Conservation (phyloP, 2,888 invertebrate species). For the Phymatocera aterrima region DNA sequence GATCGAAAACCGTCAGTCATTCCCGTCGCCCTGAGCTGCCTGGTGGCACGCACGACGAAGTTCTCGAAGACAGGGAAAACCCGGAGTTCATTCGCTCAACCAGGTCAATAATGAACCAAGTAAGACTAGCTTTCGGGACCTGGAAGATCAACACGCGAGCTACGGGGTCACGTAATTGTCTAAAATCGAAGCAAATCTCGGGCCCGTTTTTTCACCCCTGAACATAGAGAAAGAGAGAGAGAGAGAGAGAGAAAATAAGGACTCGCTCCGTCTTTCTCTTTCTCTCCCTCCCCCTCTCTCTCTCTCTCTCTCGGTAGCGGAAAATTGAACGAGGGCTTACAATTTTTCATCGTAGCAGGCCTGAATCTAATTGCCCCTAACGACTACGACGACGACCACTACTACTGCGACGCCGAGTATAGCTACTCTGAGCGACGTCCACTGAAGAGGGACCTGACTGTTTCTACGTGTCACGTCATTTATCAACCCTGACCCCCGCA, state of each 20-base stretch:
- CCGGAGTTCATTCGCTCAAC: conserved; percentile 5
- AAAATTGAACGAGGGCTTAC: no score
- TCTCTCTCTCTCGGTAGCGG: no score
- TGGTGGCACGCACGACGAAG: conserved; percentile 29
- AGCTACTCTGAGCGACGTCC: not conserved
- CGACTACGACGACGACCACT: not conserved
- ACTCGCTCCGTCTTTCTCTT: no score
- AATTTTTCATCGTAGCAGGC: not conserved
- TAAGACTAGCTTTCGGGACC: not conserved
- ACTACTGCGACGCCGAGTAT: not conserved
- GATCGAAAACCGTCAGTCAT: conserved; percentile 39
- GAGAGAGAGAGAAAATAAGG: no score
- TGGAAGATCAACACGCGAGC: not conserved
- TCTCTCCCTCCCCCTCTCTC: no score
- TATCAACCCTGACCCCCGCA: conserved; percentile 25
- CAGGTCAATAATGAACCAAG: conserved; percentile 25
- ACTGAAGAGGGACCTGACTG: not conserved
- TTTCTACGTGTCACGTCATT: conserved; percentile 27
- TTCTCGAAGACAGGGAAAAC: conserved; percentile 21
- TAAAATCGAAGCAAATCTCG: not conserved
- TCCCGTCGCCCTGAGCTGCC: conserved; percentile 38
- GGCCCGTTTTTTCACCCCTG: not conserved
- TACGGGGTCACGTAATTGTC: no score
- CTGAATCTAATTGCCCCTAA: conserved; percentile 35
- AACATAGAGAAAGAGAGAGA: no score